Percentiles rank a stretch among this genome's conserved stretches.
phyloP scores from a whole-genome alignment of 2,888 invertebrate species.

The Cloeon dipterum region DNA sequence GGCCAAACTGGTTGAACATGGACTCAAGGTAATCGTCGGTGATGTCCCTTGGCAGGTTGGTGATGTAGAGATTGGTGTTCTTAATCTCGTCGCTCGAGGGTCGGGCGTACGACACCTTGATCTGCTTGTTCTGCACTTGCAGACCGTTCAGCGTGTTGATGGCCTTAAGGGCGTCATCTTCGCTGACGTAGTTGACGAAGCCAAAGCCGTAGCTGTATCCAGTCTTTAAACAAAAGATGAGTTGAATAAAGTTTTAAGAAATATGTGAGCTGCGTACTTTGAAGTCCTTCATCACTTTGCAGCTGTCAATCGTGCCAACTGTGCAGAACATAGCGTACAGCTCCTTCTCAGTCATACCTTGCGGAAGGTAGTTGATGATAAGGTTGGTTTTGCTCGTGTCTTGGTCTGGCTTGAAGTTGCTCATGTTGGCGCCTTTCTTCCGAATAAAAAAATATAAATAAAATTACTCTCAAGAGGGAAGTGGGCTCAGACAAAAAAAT shows the following conservation, averaged over 20 bases:
- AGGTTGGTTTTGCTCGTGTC: slow-evolving; percentile 39
- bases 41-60: slow-evolving; percentile 63
- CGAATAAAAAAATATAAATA: too few relatives aligned
- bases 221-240: slow-evolving; percentile 28
- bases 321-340: slow-evolving; percentile 70
- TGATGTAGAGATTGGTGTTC: slow-evolving; percentile 83
- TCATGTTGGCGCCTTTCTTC: too few relatives aligned
- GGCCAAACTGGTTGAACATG: slow-evolving; percentile 69
- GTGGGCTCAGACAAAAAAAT: too few relatives aligned
- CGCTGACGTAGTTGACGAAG: slow-evolving; percentile 73
- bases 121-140: slow-evolving; percentile 69
- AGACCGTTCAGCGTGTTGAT: slow-evolving; percentile 72
- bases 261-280: slow-evolving; percentile 27
- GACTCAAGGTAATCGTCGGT: slow-evolving; percentile 64
- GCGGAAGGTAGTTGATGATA: slow-evolving; percentile 88
- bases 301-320: slow-evolving; percentile 72
- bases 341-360: slow-evolving; percentile 79
- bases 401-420: too few relatives aligned
- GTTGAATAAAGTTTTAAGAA: background rate
- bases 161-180: slow-evolving; percentile 67
- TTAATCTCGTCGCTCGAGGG: slow-evolving; percentile 82
- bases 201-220: slow-evolving; percentile 94
- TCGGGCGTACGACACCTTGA: slow-evolving; percentile 84
- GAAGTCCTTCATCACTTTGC: slow-evolving; percentile 77
- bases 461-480: too few relatives aligned